Conservation (phyloP, 2,113 vertebrate genomes). For the Perccottus glenii region DNA sequence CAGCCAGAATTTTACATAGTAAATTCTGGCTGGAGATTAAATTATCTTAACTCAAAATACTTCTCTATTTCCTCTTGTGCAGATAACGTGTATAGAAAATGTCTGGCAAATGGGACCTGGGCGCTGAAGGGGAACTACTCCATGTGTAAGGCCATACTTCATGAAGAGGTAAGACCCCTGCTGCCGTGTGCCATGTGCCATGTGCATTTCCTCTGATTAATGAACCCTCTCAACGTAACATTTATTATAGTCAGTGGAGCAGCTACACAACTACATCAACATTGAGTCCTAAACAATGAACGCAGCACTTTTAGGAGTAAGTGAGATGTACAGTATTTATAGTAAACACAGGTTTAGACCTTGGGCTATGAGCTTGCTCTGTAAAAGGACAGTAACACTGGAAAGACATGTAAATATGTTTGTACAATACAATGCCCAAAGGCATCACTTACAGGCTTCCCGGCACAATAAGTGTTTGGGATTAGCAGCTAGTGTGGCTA, state of each 20-base stretch:
- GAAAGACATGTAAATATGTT: background rate
- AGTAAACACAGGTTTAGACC: slow-evolving; percentile 34
- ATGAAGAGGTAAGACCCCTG: slow-evolving; percentile 62
- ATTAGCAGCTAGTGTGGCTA: slow-evolving; percentile 10
- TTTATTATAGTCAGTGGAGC: slow-evolving; percentile 9
- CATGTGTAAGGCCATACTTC: slow-evolving; percentile 74
- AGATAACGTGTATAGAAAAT: slow-evolving; percentile 73
- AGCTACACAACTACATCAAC: slow-evolving; percentile 21
- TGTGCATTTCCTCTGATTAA: slow-evolving; percentile 22
- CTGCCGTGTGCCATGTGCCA: background rate
- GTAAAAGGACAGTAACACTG: slow-evolving; percentile 2
- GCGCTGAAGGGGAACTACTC: slow-evolving; percentile 76
- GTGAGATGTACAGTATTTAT: slow-evolving; percentile 28
- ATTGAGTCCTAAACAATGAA: slow-evolving; percentile 9
- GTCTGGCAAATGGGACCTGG: slow-evolving; percentile 69
- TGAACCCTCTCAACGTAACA: slow-evolving; percentile 4
- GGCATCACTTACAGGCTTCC: slow-evolving; percentile 26
- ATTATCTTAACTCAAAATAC: background rate
- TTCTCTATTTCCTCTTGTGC: slow-evolving; percentile 22
- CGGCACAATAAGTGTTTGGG: slow-evolving; percentile 3
- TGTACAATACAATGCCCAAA: background rate
- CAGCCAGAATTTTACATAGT: background rate
- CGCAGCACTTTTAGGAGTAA: background rate
- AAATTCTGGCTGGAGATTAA: too few relatives aligned
- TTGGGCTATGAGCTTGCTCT: slow-evolving; percentile 2